Percentiles rank a stretch among this genome's conserved stretches.
These are phyloP conservation scores for Crepidodera aurea DNA, from an alignment of 2,888 invertebrate species.

Conservation along the genomic window DNA sequence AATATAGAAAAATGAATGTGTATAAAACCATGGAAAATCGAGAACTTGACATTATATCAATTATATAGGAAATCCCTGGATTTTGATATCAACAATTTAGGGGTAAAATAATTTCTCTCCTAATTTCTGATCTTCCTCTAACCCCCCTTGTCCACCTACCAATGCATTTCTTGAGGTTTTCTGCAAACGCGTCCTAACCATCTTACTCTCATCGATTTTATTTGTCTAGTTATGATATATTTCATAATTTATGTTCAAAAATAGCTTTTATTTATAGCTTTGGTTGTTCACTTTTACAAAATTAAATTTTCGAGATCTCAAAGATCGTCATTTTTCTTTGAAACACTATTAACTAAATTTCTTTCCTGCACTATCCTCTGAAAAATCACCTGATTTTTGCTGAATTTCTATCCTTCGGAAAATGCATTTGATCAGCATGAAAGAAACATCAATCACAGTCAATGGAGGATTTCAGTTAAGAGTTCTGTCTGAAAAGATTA, in stretches of 20 bases:
- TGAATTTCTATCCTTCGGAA: conserved; percentile 13
- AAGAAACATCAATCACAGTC: conserved; percentile 26
- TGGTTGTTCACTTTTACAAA: too few species aligned
- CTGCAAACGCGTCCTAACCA: too few species aligned
- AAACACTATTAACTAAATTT: conserved; percentile 4
- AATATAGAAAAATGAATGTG: not conserved
- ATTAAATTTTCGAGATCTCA: not conserved
- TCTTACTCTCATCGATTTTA: too few species aligned
- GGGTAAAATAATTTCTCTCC: too few species aligned
- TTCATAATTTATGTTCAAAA: too few species aligned
- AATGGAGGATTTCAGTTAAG: conserved; percentile 24
- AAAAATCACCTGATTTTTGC: conserved; percentile 26
- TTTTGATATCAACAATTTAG: too few species aligned
- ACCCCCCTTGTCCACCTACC: too few species aligned
- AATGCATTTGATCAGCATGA: conserved; percentile 27
- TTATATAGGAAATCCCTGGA: not conserved
- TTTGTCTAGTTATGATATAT: too few species aligned
- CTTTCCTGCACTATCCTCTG: conserved; percentile 13
- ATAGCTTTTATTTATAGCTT: too few species aligned
- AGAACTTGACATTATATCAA: not conserved
- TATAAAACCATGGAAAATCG: not conserved
- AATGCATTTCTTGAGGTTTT: too few species aligned
- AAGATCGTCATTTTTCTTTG: not conserved
- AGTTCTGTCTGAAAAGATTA: conserved; percentile 25
- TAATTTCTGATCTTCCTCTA: too few species aligned